These are phyloP conservation scores for Sterna hirundo DNA, from an alignment of 2,113 vertebrate genomes.

Conservation along the genomic window DNA sequence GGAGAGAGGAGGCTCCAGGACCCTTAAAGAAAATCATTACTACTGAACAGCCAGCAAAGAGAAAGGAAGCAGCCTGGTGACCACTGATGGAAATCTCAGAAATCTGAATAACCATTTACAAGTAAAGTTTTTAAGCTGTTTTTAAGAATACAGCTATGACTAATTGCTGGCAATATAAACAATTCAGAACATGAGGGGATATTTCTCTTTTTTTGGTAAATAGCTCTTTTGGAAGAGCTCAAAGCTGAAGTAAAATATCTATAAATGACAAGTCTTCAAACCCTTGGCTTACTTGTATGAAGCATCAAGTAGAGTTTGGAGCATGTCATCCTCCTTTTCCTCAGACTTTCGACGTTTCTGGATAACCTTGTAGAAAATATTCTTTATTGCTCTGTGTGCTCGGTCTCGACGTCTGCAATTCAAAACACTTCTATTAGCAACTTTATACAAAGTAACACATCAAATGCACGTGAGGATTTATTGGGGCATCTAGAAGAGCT, in stretches of 20 bases:
- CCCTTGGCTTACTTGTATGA: slow-evolving; percentile 88
- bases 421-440: background rate
- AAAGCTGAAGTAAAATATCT: background rate
- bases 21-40: background rate
- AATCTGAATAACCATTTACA: background rate
- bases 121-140: background rate
- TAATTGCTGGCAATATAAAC: background rate
- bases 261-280: background rate
- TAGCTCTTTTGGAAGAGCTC: background rate
- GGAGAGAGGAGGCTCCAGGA: background rate
- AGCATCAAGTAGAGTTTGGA: slow-evolving; percentile 93
- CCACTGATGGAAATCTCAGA: background rate
- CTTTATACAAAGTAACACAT: background rate
- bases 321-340: slow-evolving; percentile 87
- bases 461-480: background rate
- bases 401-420: slow-evolving; percentile 84
- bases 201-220: background rate
- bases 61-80: background rate
- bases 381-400: slow-evolving; percentile 92
- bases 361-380: slow-evolving; percentile 92
- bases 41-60: background rate
- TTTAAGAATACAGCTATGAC: background rate
- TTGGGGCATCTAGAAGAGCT: background rate
- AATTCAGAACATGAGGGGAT: background rate
- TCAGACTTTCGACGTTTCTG: slow-evolving; percentile 85